A percentile compares a stretch with the other conserved stretches of the same genome.
Conservation (phyloP, 2,888 invertebrate genomes). For the Sarcophaga variegata region DNA sequence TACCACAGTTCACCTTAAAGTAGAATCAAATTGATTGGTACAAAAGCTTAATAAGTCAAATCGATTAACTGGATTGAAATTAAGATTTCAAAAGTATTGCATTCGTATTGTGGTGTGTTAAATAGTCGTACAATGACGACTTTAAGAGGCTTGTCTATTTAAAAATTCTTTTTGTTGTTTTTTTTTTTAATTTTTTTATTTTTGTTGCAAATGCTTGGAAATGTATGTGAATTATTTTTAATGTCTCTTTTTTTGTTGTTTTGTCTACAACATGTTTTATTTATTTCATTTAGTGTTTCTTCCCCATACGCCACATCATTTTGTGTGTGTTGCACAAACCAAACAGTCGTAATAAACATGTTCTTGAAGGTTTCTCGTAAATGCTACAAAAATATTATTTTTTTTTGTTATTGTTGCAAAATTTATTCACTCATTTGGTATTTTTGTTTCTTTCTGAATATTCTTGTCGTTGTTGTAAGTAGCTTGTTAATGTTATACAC, state of each 20-base stretch:
- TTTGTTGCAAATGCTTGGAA: background rate
- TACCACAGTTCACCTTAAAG: too few relatives aligned
- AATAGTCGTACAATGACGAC: too few relatives aligned
- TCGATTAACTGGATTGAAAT: too few relatives aligned
- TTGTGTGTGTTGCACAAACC: constrained; percentile 8
- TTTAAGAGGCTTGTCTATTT: background rate
- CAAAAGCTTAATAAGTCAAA: too few relatives aligned
- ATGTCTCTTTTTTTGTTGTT: background rate
- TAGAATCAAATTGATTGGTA: too few relatives aligned
- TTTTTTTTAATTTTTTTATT: constrained; percentile 9
- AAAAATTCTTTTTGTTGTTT: background rate
- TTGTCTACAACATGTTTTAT: constrained; percentile 43
- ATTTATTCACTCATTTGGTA: background rate
- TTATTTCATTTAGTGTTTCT: constrained; percentile 13
- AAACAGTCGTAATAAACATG: constrained; percentile 20
- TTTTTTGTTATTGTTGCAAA: background rate
- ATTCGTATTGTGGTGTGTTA: too few relatives aligned
- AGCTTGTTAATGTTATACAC: constrained; percentile 39
- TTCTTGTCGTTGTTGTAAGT: constrained; percentile 38
- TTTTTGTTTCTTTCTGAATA: background rate
- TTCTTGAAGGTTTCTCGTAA: constrained; percentile 37
- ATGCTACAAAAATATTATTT: background rate
- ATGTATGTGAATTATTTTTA: constrained; percentile 30
- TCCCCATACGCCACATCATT: background rate
- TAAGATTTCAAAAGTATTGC: too few relatives aligned